phyloP scores from a whole-genome alignment of 2,888 invertebrate genomes.

The Caenorhabditis sinica region DNA sequence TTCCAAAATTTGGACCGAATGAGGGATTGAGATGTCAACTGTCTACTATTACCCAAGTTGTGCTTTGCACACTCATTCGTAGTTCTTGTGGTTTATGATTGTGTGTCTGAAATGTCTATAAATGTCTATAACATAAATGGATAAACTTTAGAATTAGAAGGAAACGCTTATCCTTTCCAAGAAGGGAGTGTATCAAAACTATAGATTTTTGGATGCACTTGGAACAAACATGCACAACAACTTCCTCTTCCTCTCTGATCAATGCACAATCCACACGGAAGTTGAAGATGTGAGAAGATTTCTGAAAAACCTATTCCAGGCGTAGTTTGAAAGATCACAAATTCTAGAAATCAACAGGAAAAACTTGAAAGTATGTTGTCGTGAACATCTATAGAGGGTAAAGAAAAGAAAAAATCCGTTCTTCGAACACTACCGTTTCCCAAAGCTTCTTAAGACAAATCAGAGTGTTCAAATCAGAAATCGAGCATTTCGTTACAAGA shows the following conservation, averaged over 20 bases:
- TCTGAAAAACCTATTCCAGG: no score
- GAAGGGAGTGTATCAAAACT: background rate
- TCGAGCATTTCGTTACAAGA: background rate
- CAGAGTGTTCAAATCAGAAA: no score
- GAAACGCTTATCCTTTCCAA: background rate
- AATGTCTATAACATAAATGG: no score
- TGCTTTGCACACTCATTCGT: background rate
- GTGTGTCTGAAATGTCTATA: background rate
- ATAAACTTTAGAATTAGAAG: background rate
- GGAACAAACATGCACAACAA: conserved; percentile 7
- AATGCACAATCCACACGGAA: conserved; percentile 17
- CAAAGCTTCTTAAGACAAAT: no score
- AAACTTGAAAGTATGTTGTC: no score
- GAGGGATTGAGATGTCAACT: background rate
- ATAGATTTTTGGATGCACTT: background rate
- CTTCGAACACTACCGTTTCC: no score
- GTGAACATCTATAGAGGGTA: no score
- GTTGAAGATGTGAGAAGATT: background rate
- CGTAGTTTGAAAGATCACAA: no score
- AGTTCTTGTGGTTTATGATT: background rate
- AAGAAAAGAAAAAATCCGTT: no score
- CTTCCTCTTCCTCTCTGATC: background rate
- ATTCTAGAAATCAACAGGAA: no score
- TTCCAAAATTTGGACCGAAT: background rate
- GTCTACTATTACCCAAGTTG: background rate